A percentile compares a stretch with the other conserved stretches of the same genome.
These are phyloP conservation scores for Platypus cylindrus DNA, from an alignment of 2,888 invertebrate genomes.

Conservation along the genomic window DNA sequence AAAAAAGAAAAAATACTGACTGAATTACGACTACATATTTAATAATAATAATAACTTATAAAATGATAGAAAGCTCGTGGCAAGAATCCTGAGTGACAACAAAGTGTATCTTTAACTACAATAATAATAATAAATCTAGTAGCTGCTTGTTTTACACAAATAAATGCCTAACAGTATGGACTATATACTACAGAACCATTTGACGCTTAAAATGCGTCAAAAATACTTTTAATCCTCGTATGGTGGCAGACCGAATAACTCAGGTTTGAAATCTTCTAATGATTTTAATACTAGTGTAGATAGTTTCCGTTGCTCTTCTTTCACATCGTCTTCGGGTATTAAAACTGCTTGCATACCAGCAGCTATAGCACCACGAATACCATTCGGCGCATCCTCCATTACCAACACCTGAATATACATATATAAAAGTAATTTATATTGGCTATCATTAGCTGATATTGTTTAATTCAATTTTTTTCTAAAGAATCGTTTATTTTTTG, in stretches of 20 bases:
- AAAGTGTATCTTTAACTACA: too few species aligned
- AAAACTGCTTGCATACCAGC: constrained; percentile 82
- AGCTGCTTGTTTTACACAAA: too few species aligned
- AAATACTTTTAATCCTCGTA: constrained; percentile 5
- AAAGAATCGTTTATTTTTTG: background rate
- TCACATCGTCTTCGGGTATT: constrained; percentile 56
- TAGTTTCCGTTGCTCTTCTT: constrained; percentile 36
- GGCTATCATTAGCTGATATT: background rate
- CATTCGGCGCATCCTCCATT: constrained; percentile 87
- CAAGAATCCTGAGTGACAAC: too few species aligned
- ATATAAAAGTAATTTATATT: constrained; percentile 7
- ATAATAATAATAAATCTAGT: too few species aligned
- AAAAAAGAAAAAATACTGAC: too few species aligned
- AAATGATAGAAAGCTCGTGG: too few species aligned
- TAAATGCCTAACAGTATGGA: too few species aligned
- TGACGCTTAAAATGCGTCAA: background rate
- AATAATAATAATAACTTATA: too few species aligned
- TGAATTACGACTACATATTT: too few species aligned
- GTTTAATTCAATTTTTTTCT: background rate
- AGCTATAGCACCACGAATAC: constrained; percentile 61
- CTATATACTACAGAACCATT: too few species aligned
- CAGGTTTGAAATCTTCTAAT: constrained; percentile 69
- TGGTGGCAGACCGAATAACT: constrained; percentile 74
- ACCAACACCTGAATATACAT: constrained; percentile 60
- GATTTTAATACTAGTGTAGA: constrained; percentile 64